phyloP scores from a whole-genome alignment of 2,888 invertebrate species.

The Pimpla rufipes region DNA sequence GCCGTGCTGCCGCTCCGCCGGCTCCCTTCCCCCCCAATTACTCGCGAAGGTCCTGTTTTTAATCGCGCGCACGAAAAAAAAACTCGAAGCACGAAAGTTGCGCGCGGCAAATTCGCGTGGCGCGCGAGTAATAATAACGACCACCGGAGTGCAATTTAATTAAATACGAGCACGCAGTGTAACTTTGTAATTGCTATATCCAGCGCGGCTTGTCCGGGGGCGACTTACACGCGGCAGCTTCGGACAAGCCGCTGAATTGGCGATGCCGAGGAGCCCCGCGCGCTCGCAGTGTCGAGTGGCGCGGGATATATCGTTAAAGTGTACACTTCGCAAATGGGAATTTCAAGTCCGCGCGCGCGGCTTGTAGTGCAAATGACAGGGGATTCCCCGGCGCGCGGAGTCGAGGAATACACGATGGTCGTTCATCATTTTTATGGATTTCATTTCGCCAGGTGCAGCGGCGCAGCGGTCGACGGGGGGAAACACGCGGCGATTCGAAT shows the following conservation, averaged over 20 bases:
- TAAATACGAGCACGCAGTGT: constrained; percentile 20
- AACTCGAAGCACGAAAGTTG: background rate
- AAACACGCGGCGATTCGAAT: constrained; percentile 24
- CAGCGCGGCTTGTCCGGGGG: constrained; percentile 11
- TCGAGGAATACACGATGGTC: background rate
- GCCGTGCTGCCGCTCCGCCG: no score
- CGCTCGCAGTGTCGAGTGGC: background rate
- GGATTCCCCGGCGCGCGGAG: background rate
- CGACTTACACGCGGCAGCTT: no score
- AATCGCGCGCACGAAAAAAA: background rate
- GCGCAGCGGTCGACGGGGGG: constrained; percentile 1
- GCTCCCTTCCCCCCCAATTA: no score
- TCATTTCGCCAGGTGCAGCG: constrained; percentile 7
- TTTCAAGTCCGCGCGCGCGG: constrained; percentile 15
- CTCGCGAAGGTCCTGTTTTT: background rate
- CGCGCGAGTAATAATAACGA: constrained; percentile 7
- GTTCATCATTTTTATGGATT: constrained; percentile 23
- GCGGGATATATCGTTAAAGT: background rate
- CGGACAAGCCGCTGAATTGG: background rate
- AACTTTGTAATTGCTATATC: constrained; percentile 29
- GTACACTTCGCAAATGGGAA: constrained; percentile 1
- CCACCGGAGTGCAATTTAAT: constrained; percentile 24
- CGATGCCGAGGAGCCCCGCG: no score
- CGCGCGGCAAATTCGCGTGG: background rate
- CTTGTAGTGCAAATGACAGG: constrained; percentile 24